A percentile compares a stretch with the other conserved stretches of the same genome.
Evolutionary conservation across 2,113 vertebrate genomes (phyloP).

Genomic region (Podilymbus podiceps): DNA sequence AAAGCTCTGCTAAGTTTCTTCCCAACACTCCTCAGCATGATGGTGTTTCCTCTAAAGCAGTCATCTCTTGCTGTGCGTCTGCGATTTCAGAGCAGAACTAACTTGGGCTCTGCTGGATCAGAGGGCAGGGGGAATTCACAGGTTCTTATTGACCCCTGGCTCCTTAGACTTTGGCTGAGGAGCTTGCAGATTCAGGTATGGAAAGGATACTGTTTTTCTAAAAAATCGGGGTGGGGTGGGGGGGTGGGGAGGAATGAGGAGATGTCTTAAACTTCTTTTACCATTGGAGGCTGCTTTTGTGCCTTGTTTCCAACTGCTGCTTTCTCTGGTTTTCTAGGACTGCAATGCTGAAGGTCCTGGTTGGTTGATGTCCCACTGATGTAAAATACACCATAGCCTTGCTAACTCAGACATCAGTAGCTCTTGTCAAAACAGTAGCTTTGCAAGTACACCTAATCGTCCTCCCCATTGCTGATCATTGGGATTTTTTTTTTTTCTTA

Average conservation of each 20-base stretch:
- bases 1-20: background rate
- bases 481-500: background rate
- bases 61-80: background rate
- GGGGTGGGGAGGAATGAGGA: background rate
- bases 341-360: background rate
- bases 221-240: background rate
- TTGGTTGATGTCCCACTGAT: background rate
- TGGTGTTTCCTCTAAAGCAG: background rate
- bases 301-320: background rate
- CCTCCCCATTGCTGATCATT: background rate
- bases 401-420: no score
- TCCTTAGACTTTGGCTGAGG: background rate
- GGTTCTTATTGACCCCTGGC: background rate
- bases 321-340: background rate
- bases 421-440: background rate
- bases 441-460: background rate
- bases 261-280: background rate
- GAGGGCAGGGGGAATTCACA: rapidly evolving
- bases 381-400: no score
- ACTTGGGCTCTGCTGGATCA: background rate
- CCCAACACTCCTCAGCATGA: background rate
- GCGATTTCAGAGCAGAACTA: background rate
- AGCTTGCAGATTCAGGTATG: background rate
- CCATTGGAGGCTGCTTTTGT: background rate
- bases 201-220: background rate